Evolutionary conservation across 2,797 vertebrate species (phyloP).

Genomic region (Sebastes nivosus): DNA sequence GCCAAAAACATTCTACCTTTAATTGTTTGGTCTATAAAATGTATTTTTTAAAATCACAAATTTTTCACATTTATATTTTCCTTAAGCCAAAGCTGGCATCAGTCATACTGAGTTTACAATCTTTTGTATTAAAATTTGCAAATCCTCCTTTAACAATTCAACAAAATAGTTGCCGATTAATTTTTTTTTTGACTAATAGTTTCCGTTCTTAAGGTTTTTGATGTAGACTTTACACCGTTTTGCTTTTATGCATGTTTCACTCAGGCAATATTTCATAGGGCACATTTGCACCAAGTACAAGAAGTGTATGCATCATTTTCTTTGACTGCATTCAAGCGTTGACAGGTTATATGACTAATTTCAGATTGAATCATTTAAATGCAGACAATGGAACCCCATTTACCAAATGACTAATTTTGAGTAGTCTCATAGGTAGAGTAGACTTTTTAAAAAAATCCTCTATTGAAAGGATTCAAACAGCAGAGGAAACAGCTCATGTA

Average conservation of each 20-base stretch:
- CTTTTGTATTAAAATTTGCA: no score
- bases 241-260: background rate
- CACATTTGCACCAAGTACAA: background rate
- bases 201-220: background rate
- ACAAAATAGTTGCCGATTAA: background rate
- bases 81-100: background rate
- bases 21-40: background rate
- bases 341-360: background rate
- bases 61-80: background rate
- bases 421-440: background rate
- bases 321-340: background rate
- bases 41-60: no score
- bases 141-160: background rate
- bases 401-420: constrained; percentile 14
- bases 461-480: constrained; percentile 10
- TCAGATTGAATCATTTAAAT: constrained; percentile 1
- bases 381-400: background rate
- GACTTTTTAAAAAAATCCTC: background rate
- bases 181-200: background rate
- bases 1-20: no score
- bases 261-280: background rate
- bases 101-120: background rate
- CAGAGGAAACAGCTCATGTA: background rate
- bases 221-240: background rate
- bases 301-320: background rate